Conservation (phyloP, 1,140 invertebrate genomes). For the Wiebesia pumilae region DNA sequence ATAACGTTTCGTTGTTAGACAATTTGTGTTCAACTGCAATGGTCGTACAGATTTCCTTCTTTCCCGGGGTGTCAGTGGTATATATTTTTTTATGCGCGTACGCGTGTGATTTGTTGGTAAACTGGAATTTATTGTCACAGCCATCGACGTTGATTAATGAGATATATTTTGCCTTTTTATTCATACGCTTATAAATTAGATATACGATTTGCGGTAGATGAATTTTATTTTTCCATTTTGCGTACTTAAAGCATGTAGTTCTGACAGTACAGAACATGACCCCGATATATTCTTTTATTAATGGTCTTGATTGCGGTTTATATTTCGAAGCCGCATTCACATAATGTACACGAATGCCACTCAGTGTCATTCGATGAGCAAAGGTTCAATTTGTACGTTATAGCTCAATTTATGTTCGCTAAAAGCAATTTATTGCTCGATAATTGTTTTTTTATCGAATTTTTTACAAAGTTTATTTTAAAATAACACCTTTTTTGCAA, state of each 20-base stretch:
- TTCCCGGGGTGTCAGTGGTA: background rate
- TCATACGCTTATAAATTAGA: background rate
- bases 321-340: background rate
- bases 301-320: background rate
- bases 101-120: background rate
- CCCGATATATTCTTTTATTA: background rate
- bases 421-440: too few relatives aligned
- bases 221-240: background rate
- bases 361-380: background rate
- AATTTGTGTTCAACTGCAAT: background rate
- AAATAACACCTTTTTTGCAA: too few relatives aligned
- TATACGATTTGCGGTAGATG: background rate
- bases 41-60: background rate
- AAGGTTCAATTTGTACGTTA: background rate
- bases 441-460: too few relatives aligned
- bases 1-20: background rate
- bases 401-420: too few relatives aligned
- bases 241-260: background rate
- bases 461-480: too few relatives aligned
- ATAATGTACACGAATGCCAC: background rate
- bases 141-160: constrained; percentile 37
- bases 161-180: constrained; percentile 31
- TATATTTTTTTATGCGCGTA: background rate
- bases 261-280: background rate
- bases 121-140: constrained; percentile 31